Percentiles rank a stretch among this genome's conserved stretches.
phyloP scores from a whole-genome alignment of 2,113 vertebrate species.

The Callipepla californica region DNA sequence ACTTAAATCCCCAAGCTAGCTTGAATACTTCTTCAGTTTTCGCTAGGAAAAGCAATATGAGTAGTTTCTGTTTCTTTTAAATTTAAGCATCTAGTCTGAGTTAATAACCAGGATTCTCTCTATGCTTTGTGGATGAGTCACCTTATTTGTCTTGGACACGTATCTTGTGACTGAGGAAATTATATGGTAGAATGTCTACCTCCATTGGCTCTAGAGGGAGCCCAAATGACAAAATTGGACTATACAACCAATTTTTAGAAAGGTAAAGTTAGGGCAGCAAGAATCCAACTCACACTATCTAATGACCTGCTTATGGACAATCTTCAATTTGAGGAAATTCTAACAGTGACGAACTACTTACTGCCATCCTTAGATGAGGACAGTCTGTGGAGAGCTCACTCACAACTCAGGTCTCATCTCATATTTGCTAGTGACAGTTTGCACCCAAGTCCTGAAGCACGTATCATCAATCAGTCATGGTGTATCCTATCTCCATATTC shows the following conservation, averaged over 20 bases:
- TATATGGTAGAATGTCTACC: not conserved
- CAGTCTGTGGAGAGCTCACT: not conserved
- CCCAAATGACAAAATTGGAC: constrained; percentile 59
- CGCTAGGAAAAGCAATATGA: not conserved
- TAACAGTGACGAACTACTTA: not conserved
- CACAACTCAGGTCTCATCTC: not conserved
- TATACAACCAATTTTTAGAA: not conserved
- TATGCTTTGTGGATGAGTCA: not conserved
- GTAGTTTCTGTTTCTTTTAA: not conserved
- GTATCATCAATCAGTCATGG: not conserved
- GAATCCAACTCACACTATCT: not conserved
- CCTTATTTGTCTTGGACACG: not conserved
- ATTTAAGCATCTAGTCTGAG: not conserved
- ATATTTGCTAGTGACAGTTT: not conserved
- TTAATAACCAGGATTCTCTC: not conserved
- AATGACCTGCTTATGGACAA: not conserved
- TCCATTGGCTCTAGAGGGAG: constrained; percentile 68
- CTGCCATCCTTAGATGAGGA: not conserved
- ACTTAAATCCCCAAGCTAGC: not conserved
- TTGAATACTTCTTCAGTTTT: not conserved
- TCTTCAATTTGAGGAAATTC: not conserved
- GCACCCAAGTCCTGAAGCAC: not conserved
- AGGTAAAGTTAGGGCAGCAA: not conserved
- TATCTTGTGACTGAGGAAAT: not conserved
- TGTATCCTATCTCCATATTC: not conserved